These are phyloP conservation scores for Torymus auratus DNA, from an alignment of 2,888 invertebrate species.

Conservation along the genomic window DNA sequence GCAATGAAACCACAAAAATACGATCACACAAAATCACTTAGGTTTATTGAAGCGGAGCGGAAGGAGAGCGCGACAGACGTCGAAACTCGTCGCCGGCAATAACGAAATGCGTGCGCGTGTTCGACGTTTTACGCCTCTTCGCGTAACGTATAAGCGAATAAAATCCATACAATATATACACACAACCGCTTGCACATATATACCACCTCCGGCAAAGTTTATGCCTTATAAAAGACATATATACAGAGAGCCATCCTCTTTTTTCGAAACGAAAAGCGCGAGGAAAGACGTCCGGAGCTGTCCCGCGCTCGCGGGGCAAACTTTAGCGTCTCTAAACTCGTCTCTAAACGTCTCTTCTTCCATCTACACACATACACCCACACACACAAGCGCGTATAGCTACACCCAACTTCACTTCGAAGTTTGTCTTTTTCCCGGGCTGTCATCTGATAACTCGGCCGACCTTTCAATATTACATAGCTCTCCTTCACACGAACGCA, in stretches of 20 bases:
- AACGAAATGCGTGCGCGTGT: slow-evolving; percentile 15
- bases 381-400: slow-evolving; percentile 24
- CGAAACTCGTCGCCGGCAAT: slow-evolving; percentile 6
- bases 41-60: slow-evolving; percentile 61
- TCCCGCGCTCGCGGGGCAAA: slow-evolving; percentile 61
- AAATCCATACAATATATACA: slow-evolving; percentile 50
- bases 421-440: slow-evolving; percentile 15
- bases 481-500: slow-evolving; percentile 40
- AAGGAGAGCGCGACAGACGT: slow-evolving; percentile 1
- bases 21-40: slow-evolving; percentile 71
- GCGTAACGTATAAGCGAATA: slow-evolving; percentile 33
- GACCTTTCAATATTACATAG: slow-evolving; percentile 64
- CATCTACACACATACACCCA: slow-evolving; percentile 63
- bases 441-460: slow-evolving; percentile 61
- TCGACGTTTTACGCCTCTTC: slow-evolving; percentile 33
- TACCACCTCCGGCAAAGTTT: slow-evolving; percentile 61
- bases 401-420: not conserved
- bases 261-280: slow-evolving; percentile 2
- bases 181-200: not conserved
- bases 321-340: slow-evolving; percentile 69
- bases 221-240: slow-evolving; percentile 68
- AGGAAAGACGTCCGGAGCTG: slow-evolving; percentile 58
- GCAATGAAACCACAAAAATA: slow-evolving; percentile 70
- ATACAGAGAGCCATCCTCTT: not conserved
- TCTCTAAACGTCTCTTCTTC: slow-evolving; percentile 65